Base-by-base conservation (phyloP, 2,797 vertebrate genomes). In the Gobionotothen gibberifrons region DNA sequence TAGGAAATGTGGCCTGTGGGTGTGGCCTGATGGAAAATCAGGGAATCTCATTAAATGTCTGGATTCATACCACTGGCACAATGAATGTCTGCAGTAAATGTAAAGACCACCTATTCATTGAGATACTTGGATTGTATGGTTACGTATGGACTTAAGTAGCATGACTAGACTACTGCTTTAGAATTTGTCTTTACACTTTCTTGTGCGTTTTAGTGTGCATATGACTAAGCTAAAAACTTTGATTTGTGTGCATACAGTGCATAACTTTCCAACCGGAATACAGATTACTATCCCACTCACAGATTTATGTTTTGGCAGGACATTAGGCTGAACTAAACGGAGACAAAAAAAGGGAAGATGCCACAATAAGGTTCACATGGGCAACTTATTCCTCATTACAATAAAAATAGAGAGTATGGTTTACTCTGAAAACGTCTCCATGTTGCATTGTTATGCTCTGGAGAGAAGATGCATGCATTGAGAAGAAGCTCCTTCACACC, bases 241-340 rank as follows among this genome's bases (percentile, higher is more conserved):
- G 12, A 65, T 52, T 22, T 76, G 65, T 76, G 51, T 49, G 48
- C 22, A 43, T 26, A 15, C n/a, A 22, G 32, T 55, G 22, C 53
- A 51, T 36, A 39, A 10, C 66, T 52, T 76, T n/a, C 60, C 46
- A 46, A 46, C 19, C 14, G 4, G 22, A 48, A 76, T 3, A 26
- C 4, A 26, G 43, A 66, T 75, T 69, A 71, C 53, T 5, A 57
- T 26, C 29, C 32, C 26, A 40, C 72, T 60, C 15, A 26, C 43
- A 69, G 69, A 80, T 42, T 57, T 75, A 72, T 72, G 58, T 26
- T 56, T 59, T 42, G 36, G 47, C 26, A 26, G 26, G 26, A 5
- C 26, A 26, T 26, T 26, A 26, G 26, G 26, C 0, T 67, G 29
- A 67, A 46, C 16, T 44, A 22, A 48, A 57, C n/a, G 32, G n/a